Evolutionary conservation across 1,140 invertebrate genomes (phyloP), one percentile per base, ranked within the genome.

Genomic region (Hyles vespertilio): DNA sequence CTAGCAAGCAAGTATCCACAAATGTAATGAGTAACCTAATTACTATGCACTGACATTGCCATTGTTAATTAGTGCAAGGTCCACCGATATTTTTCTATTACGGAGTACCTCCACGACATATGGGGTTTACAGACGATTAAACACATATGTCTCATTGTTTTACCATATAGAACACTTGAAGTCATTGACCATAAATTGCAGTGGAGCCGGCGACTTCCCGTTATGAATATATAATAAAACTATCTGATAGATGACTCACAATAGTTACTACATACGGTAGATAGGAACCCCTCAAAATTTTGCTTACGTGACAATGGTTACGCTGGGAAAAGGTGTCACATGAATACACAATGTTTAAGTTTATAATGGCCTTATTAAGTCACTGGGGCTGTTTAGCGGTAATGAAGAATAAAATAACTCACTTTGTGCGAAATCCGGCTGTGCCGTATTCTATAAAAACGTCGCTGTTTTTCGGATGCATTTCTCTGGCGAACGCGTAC

Each of bases 401-500:
- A 58, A 40, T 40, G 51, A 58, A 50, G 32, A 61, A 69, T 59
- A 61, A 65, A 58, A 59, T 63, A 59, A 90, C 92, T 93, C 77
- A 93, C 93, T 92, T 93, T 71, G 92, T 92, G 64, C 93, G 90
- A 80, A 94, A 94, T 72, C 93, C 93, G 66, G 93, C 92, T 59
- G 93, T 94, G 69, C 93, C 93, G 82, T 94, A 94, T 78, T 93
- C 90, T 65, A 94, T 91, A 70, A 91, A 89, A 65, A 90, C 81
- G 72, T 91, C 92, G 43, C 87, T 90, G 10, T 88, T 91, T 83
- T 92, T 93, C n/a, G 93, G 92, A 79, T 93, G 92, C 92, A 93
- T 93, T 91, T 93, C 92, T 87, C 92, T 90, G 51, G 92, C 93
- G 87, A 94, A 94, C 76, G 93, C 93, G 89, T 93, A 94, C 61